Evolutionary conservation across 2,797 vertebrate genomes (phyloP).

Genomic region (Gymnothorax reevesii): DNA sequence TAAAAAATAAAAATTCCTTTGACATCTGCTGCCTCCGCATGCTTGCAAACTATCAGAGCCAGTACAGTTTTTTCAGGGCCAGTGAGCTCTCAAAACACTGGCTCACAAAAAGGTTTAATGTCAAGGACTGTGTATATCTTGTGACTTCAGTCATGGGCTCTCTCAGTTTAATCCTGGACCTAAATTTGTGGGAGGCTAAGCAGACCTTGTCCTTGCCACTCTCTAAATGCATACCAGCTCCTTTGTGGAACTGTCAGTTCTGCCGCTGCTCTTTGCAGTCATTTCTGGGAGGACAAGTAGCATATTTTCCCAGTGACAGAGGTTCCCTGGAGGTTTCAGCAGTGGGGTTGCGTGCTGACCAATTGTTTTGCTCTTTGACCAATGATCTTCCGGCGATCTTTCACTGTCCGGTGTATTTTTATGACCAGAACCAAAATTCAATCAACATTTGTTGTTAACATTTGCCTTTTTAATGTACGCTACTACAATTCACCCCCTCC

Average conservation of each 20-base stretch:
- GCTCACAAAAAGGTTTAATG: no score
- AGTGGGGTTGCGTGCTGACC: not conserved
- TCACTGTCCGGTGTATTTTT: not conserved
- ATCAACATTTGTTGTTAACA: not conserved
- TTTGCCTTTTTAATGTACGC: not conserved
- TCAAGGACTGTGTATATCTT: not conserved
- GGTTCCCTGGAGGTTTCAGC: not conserved
- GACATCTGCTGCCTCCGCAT: no score
- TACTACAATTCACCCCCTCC: not conserved
- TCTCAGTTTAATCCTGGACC: not conserved
- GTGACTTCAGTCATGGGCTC: not conserved
- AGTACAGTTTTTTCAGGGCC: no score
- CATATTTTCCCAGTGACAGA: not conserved
- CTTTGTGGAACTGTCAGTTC: not conserved
- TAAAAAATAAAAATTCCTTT: no score
- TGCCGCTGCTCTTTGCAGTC: not conserved
- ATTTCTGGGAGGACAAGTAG: not conserved
- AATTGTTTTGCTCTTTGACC: not conserved
- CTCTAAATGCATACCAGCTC: constrained; percentile 2
- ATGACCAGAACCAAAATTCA: not conserved
- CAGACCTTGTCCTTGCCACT: not conserved
- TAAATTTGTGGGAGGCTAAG: not conserved
- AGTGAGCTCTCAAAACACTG: no score
- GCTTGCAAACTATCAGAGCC: no score
- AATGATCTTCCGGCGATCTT: not conserved